Evolutionary conservation across 2,113 vertebrate genomes (phyloP), one percentile per base, ranked within the genome.

Genomic region (Rhodinocichla rosea): DNA sequence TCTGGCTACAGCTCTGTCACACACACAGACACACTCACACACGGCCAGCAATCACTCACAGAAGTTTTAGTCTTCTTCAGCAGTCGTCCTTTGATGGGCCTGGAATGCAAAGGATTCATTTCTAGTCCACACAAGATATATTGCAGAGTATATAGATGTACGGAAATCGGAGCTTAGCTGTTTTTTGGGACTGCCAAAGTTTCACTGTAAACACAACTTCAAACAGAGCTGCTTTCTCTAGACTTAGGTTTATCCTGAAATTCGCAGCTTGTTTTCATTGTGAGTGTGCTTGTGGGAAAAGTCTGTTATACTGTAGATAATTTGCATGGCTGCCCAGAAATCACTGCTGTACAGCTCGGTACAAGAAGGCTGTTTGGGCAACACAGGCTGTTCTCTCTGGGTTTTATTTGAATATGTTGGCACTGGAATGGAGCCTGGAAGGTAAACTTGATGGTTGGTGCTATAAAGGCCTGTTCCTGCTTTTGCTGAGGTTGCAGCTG

Each of bases 141-240:
- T 84, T 97, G 92, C 89, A 96, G 97, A 95, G 95, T 93, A 95
- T 90, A 92, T 91, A 89, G 63, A 94, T 84, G 91, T 84, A 91
- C 94, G 90, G 96, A 95, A 97, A 96, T 97, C 69, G 5, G 94
- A 97, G 85, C 94, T 97, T 91, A 95, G 92, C 75, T 92, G 92
- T 68, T 90, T 97, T 96, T 88, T 75, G 55, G 87, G 87, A 82
- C 86, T 96, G 91, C 97, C 88, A 92, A 87, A 89, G 84, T 96
- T 96, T 97, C 88, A 89, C 97, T 95, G 92, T 94, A 96, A 97
- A 97, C 90, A 90, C 45, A 76, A 65, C 91, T 96, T 96, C 94
- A 95, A 97, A 94, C 92, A 94, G 89, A 95, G 60, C 85, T 93
- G 70, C 96, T 86, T 97, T 95, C 96, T 67, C 11, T 86, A 92